Conservation (phyloP, 2,113 vertebrate species). For the Glaucomys volans region DNA sequence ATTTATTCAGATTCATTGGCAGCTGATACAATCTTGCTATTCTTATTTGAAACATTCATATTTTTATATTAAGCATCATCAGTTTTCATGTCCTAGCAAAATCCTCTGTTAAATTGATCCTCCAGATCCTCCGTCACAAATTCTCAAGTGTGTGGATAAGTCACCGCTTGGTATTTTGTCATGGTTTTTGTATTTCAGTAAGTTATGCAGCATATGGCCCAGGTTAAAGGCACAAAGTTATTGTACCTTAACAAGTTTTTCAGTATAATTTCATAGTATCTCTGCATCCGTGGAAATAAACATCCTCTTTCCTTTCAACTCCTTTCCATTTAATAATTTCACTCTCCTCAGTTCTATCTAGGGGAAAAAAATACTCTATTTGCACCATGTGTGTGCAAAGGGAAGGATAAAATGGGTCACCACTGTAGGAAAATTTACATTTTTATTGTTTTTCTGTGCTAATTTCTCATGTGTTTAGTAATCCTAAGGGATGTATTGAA, state of each 20-base stretch:
- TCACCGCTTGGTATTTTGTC: constrained; percentile 58
- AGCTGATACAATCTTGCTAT: background rate
- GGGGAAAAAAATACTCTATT: background rate
- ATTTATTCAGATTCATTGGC: constrained; percentile 19
- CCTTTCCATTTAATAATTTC: constrained; percentile 66
- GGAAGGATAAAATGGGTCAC: constrained; percentile 69
- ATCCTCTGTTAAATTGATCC: constrained; percentile 63
- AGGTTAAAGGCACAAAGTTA: constrained; percentile 61
- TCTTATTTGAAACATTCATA: constrained; percentile 46
- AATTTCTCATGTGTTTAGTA: constrained; percentile 76
- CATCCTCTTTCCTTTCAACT: constrained; percentile 17
- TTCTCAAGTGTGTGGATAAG: constrained; percentile 12
- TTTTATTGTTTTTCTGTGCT: constrained; percentile 78
- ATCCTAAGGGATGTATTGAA: constrained; percentile 72
- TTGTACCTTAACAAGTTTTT: constrained; percentile 70
- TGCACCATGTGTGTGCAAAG: constrained; percentile 58
- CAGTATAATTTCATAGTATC: constrained; percentile 34
- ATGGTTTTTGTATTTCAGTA: constrained; percentile 78
- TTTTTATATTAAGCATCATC: constrained; percentile 56
- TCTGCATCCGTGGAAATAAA: constrained; percentile 30
- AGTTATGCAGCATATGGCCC: constrained; percentile 68
- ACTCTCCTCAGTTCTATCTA: constrained; percentile 55
- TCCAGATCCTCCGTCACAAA: constrained; percentile 36
- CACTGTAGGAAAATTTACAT: constrained; percentile 76
- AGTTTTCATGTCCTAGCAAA: constrained; percentile 52